A percentile compares a stretch with the other conserved stretches of the same genome.
phyloP scores from a whole-genome alignment of 1,140 invertebrate species.

The Aradophagus sp. region DNA sequence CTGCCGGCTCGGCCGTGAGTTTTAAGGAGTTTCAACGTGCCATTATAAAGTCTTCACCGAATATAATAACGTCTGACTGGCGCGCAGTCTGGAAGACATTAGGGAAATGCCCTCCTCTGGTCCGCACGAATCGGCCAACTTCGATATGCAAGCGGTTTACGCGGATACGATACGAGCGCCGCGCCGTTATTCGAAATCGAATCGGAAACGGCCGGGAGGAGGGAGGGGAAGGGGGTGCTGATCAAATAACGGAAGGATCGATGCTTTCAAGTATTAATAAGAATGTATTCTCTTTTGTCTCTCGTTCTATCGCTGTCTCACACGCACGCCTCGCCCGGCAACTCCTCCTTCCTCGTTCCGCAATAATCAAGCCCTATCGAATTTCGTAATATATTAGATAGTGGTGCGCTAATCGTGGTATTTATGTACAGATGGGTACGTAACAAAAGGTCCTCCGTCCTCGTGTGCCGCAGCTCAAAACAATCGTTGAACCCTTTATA shows the following conservation, averaged over 20 bases:
- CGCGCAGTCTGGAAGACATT: constrained; percentile 72
- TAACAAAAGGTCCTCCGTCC: constrained; percentile 64
- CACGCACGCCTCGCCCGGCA: too few species aligned
- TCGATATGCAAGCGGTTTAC: constrained; percentile 56
- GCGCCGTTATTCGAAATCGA: constrained; percentile 50
- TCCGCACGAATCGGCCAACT: constrained; percentile 61
- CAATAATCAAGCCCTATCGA: constrained; percentile 71
- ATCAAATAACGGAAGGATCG: constrained; percentile 55
- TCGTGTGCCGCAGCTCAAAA: constrained; percentile 42
- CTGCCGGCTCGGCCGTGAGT: constrained; percentile 58
- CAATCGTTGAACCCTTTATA: constrained; percentile 57
- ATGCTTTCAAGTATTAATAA: constrained; percentile 70
- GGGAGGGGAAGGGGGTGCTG: constrained; percentile 31
- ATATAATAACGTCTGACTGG: constrained; percentile 73
- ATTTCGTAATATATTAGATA: constrained; percentile 71
- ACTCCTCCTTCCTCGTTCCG: too few species aligned
- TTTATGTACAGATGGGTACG: constrained; percentile 74
- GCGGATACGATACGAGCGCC: constrained; percentile 56
- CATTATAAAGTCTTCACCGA: constrained; percentile 75
- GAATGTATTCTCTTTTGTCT: constrained; percentile 70
- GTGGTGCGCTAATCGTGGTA: constrained; percentile 73
- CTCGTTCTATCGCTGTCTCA: constrained; percentile 14
- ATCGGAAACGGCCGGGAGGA: constrained; percentile 18
- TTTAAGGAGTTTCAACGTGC: constrained; percentile 72
- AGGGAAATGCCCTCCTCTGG: constrained; percentile 68